Base-by-base conservation (phyloP, 2,797 vertebrate genomes). In the Myoxocephalus aenaeus region DNA sequence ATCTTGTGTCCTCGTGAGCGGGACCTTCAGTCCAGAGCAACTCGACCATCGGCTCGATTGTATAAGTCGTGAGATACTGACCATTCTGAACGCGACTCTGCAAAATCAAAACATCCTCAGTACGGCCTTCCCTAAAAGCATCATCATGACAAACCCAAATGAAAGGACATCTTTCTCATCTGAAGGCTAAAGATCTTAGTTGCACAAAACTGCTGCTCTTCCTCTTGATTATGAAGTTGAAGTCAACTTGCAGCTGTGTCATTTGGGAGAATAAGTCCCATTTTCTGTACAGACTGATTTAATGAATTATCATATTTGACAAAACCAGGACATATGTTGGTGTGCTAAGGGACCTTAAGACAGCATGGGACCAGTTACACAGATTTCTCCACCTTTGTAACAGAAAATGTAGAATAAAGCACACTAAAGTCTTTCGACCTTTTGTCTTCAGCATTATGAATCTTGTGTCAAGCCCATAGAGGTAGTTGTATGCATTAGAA, bases 11-110 rank as follows among this genome's bases (percentile, higher is more conserved):
- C 66, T 92, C 84, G 0, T 70, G 48, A 40, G 51, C n/a, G 1
- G 29, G 1, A 1, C 86, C 90, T 53, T 95, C 93, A 7, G 59
- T 74, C 94, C 94, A 95, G 25, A 90, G 72, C 77, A 95, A 8
- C 86, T 95, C 93, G 0, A 95, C 66, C 93, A 94, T 93, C 0
- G 86, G 93, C 62, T 92, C 91, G 13, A 94, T 88, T 0, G 38
- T 72, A 32, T 93, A 95, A 2, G 77, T 63, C 5, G 75, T 62
- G 22, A 84, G 32, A 65, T 94, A 93, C 2, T 82, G 81, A 50
- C 68, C 62, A 5, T 88, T 42, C 46, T 78, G 69, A 44, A 91
- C 48, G 2, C 83, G 77, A 70, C 93, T 95, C 94, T 94, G 86
- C 51, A 84, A 70, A 66, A 78, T 29, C 5, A 32, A 42, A 15